These are phyloP conservation scores for Aurelia sp. DNA, from an alignment of 30 jellyfish, hydroid and myxozoan genomes.

Conservation along the genomic window DNA sequence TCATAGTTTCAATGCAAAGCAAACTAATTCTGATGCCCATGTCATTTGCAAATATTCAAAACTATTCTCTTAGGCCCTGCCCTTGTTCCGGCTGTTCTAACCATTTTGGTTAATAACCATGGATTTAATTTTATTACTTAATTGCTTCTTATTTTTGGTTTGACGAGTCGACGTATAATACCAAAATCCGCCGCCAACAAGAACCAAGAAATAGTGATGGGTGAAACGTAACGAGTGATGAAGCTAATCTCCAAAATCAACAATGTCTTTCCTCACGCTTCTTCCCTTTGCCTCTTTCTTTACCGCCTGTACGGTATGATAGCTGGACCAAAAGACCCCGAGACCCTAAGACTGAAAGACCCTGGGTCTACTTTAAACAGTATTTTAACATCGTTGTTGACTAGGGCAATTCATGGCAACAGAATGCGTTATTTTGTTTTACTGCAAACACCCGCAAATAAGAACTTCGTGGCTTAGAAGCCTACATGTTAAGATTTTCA, in stretches of 20 bases:
- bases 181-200: slow-evolving; percentile 67
- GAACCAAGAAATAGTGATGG: slow-evolving; percentile 54
- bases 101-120: slow-evolving; percentile 1
- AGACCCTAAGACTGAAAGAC: too few relatives aligned
- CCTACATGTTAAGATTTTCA: too few relatives aligned
- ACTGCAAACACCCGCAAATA: too few relatives aligned
- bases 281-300: neutral
- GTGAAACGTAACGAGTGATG: slow-evolving; percentile 51
- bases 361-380: too few relatives aligned
- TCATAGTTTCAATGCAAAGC: too few relatives aligned
- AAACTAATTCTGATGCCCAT: too few relatives aligned
- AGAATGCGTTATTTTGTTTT: too few relatives aligned
- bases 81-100: neutral
- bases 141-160: slow-evolving; percentile 56
- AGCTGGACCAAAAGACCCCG: too few relatives aligned
- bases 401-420: too few relatives aligned
- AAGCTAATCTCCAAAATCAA: slow-evolving; percentile 46
- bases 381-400: too few relatives aligned
- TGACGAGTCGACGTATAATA: slow-evolving; percentile 31
- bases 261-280: slow-evolving; percentile 15
- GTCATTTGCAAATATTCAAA: too few relatives aligned
- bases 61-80: neutral
- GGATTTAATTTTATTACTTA: slow-evolving; percentile 53
- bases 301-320: slow-evolving; percentile 19
- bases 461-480: too few relatives aligned